phyloP scores from a whole-genome alignment of 2,797 vertebrate genomes.

The Ficedula albicollis region DNA sequence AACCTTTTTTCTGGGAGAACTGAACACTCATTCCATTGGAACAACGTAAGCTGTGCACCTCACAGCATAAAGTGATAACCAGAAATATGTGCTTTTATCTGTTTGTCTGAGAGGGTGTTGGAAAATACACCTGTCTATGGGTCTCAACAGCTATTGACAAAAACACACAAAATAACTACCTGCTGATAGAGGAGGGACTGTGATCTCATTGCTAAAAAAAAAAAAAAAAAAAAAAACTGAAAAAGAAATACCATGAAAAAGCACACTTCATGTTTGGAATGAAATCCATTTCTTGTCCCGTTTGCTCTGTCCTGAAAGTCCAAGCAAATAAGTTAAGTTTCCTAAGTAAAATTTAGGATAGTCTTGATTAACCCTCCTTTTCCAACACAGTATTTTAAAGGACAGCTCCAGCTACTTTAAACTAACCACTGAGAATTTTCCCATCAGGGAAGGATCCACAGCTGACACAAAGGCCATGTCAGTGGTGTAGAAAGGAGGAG shows the following conservation, averaged over 20 bases:
- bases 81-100: not conserved
- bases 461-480: not conserved
- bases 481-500: not conserved
- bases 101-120: not conserved
- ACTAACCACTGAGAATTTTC: not conserved
- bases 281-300: not conserved
- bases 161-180: not conserved
- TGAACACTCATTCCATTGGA: not conserved
- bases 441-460: not conserved
- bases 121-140: not conserved
- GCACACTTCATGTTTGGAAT: not conserved
- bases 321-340: not conserved
- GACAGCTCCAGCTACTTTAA: not conserved
- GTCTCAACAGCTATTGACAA: not conserved
- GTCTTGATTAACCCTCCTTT: not conserved
- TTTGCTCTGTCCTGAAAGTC: not conserved
- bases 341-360: not conserved
- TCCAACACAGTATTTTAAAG: not conserved
- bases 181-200: accelerated
- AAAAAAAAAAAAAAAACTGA: not conserved
- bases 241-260: not conserved
- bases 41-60: not conserved
- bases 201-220: not conserved
- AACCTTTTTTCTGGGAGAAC: not conserved
- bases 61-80: not conserved